Conservation (phyloP, 2,113 vertebrate species). For the Zootoca vivipara region DNA sequence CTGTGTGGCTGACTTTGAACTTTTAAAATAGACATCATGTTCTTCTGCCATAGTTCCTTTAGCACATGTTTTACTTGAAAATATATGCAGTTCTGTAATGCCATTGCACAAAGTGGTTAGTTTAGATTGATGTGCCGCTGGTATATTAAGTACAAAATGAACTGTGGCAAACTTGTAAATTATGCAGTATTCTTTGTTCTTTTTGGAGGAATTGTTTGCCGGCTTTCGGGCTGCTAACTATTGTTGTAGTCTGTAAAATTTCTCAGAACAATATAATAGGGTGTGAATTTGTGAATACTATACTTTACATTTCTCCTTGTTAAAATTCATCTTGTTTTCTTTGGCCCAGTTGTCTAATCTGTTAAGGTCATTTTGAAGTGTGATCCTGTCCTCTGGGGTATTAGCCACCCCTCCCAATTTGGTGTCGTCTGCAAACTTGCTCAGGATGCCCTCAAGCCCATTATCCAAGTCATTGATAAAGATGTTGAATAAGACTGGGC, state of each 20-base stretch:
- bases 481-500: too few species aligned
- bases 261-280: background rate
- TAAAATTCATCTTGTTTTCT: too few species aligned
- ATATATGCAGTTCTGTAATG: conserved; percentile 27
- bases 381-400: too few species aligned
- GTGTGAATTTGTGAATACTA: too few species aligned
- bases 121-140: conserved; percentile 38
- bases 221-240: conserved; percentile 26
- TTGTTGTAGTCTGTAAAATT: conserved; percentile 8
- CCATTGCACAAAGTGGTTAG: background rate
- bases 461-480: too few species aligned
- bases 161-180: conserved; percentile 36
- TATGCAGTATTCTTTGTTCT: conserved; percentile 1
- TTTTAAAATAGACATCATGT: conserved; percentile 39
- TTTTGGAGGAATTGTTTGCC: background rate
- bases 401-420: too few species aligned
- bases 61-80: conserved; percentile 36
- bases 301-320: too few species aligned
- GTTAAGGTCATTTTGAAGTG: too few species aligned
- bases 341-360: too few species aligned
- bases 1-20: conserved; percentile 37
- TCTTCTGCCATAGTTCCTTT: conserved; percentile 53
- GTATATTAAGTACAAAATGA: conserved; percentile 52
- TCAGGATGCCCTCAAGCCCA: too few species aligned
- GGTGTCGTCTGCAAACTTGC: too few species aligned